Conservation (phyloP, 2,797 vertebrate genomes). For the Leucoraja ocellata region DNA sequence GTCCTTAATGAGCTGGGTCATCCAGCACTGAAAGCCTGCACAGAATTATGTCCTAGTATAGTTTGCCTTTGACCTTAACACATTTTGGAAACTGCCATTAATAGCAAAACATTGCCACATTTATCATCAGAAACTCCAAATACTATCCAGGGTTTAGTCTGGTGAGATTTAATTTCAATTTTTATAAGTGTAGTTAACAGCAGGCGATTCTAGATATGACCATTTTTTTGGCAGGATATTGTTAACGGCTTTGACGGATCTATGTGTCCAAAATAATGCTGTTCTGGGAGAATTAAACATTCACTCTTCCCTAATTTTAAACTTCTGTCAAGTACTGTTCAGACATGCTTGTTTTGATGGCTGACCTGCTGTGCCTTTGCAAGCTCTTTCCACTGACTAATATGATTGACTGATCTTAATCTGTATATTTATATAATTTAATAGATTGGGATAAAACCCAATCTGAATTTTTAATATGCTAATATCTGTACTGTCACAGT, state of each 20-base stretch:
- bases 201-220: background rate
- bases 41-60: background rate
- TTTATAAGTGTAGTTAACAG: background rate
- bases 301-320: background rate
- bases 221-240: background rate
- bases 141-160: background rate
- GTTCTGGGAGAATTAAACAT: background rate
- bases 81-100: background rate
- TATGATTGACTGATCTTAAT: conserved; percentile 22
- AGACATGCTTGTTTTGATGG: background rate
- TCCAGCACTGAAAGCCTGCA: background rate
- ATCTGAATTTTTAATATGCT: conserved; percentile 17
- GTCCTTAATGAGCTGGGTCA: background rate
- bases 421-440: conserved; percentile 30
- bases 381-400: conserved; percentile 32
- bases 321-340: background rate
- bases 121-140: background rate
- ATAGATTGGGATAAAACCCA: conserved; percentile 19
- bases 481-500: conserved; percentile 27
- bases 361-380: background rate
- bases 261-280: background rate
- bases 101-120: background rate
- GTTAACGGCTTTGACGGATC: background rate
- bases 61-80: background rate
- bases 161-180: background rate